Conservation (phyloP, 2,797 vertebrate genomes). For the Tragopan temminckii region DNA sequence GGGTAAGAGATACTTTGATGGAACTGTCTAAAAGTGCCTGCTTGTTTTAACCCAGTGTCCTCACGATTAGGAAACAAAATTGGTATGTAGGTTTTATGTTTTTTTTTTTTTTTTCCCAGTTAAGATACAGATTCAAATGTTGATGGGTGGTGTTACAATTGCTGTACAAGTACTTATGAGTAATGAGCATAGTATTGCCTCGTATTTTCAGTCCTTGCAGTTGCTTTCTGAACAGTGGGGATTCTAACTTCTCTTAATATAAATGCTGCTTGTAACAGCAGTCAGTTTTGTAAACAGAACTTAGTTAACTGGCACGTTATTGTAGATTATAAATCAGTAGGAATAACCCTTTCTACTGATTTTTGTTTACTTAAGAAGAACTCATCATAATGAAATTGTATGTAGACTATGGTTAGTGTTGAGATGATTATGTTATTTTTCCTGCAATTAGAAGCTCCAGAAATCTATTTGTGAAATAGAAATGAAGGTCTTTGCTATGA, state of each 20-base stretch:
- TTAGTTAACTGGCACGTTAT: not conserved
- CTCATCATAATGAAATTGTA: not conserved
- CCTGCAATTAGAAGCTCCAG: not conserved
- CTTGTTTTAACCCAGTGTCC: not conserved
- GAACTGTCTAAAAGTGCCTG: not conserved
- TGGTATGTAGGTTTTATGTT: rapidly evolving
- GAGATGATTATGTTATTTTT: not conserved
- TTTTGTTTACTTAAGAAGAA: not conserved
- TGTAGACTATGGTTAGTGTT: not conserved
- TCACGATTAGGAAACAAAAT: rapidly evolving
- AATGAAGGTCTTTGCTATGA: not conserved
- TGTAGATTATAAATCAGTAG: not conserved
- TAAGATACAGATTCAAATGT: not conserved
- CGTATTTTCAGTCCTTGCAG: not conserved
- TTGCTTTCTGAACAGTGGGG: not conserved
- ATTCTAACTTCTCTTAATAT: not conserved
- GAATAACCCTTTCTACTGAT: not conserved
- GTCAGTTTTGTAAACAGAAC: not conserved
- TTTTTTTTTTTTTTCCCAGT: not conserved
- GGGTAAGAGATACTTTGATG: not conserved
- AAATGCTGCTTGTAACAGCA: not conserved
- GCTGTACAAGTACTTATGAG: rapidly evolving
- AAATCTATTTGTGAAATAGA: not conserved
- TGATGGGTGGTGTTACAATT: not conserved
- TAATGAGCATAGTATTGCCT: not conserved